These are phyloP conservation scores for Platichthys flesus DNA, from an alignment of 2,113 vertebrate species.

Conservation along the genomic window DNA sequence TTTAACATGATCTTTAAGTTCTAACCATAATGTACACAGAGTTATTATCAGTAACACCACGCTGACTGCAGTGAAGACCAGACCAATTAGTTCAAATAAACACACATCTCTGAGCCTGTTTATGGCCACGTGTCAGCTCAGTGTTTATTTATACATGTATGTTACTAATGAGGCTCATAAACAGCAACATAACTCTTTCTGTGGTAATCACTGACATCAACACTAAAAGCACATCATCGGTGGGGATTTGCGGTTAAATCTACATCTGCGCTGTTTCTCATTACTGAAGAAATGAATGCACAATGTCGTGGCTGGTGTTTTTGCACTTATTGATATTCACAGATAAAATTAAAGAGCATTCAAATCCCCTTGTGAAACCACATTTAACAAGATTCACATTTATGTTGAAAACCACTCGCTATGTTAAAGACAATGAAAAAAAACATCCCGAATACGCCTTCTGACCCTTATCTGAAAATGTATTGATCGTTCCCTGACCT, in stretches of 20 bases:
- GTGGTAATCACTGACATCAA: neutral
- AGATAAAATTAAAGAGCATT: conserved; percentile 1
- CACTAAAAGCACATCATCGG: no score
- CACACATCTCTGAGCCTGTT: neutral
- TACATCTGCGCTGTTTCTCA: neutral
- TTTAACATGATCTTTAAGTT: neutral
- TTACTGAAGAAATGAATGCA: neutral
- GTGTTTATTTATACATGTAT: neutral
- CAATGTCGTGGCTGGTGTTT: neutral
- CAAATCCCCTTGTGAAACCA: no score
- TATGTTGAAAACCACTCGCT: no score
- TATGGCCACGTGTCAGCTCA: neutral
- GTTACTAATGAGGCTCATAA: conserved; percentile 4
- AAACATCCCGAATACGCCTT: no score
- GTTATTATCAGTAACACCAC: no score
- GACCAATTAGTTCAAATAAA: neutral
- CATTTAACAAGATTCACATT: no score
- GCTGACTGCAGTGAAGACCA: no score
- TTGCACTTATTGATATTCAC: neutral
- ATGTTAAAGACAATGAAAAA: no score
- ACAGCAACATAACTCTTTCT: neutral
- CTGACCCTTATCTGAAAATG: no score
- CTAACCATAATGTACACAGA: no score
- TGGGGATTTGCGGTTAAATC: neutral
- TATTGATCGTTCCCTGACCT: no score